These are phyloP conservation scores for Glomeris maerens DNA, from an alignment of 1,140 invertebrate species.

Conservation along the genomic window DNA sequence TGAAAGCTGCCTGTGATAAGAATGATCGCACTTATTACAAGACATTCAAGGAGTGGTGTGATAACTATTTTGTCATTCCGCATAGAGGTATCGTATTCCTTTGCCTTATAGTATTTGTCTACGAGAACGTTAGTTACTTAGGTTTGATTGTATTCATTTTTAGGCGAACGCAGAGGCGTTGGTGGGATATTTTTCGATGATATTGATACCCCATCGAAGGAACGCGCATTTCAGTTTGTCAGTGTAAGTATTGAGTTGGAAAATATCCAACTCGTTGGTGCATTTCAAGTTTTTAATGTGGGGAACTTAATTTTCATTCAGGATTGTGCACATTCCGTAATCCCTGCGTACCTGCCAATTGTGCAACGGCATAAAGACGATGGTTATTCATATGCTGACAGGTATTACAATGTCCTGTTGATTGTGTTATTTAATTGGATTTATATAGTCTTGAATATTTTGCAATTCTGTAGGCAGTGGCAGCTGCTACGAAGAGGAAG, in stretches of 20 bases:
- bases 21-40: constrained; percentile 66
- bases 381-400: constrained; percentile 59
- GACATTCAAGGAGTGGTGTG: constrained; percentile 92
- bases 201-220: constrained; percentile 57
- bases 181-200: constrained; percentile 98
- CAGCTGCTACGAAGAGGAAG: constrained; percentile 73
- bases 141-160: constrained; percentile 13
- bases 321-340: constrained; percentile 73
- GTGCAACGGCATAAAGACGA: constrained; percentile 76
- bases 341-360: constrained; percentile 82
- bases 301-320: constrained; percentile 21
- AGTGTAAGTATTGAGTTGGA: constrained; percentile 29
- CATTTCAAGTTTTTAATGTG: constrained; percentile 1
- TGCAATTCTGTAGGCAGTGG: constrained; percentile 48
- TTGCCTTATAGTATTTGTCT: background rate
- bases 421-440: too few relatives aligned
- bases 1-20: constrained; percentile 80
- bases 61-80: constrained; percentile 79
- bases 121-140: background rate
- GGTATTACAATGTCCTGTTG: too few relatives aligned
- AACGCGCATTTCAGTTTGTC: constrained; percentile 69
- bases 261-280: too few relatives aligned
- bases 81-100: constrained; percentile 49
- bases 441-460: constrained; percentile 6
- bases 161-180: constrained; percentile 66